These are phyloP conservation scores for Morone saxatilis DNA, from an alignment of 2,113 vertebrate species.

Conservation along the genomic window DNA sequence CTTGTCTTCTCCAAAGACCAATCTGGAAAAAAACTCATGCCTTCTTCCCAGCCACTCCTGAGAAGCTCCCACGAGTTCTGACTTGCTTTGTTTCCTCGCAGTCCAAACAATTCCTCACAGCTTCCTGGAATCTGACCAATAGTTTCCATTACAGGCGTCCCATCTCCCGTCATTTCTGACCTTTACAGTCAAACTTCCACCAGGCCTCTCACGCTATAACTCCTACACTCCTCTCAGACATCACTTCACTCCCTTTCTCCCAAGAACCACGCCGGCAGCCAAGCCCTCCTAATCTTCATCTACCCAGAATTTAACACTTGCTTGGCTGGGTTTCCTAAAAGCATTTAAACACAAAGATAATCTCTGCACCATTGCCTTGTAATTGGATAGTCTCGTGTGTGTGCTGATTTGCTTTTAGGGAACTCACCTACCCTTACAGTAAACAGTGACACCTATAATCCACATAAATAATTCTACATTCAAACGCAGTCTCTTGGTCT, in stretches of 20 bases:
- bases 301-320: slow-evolving; percentile 13
- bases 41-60: slow-evolving; percentile 40
- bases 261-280: not conserved
- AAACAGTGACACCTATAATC: slow-evolving; percentile 21
- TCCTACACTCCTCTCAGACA: slow-evolving; percentile 28
- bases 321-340: slow-evolving; percentile 41
- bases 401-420: slow-evolving; percentile 29
- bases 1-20: slow-evolving; percentile 25
- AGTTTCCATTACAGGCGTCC: slow-evolving; percentile 57
- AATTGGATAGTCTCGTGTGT: slow-evolving; percentile 13
- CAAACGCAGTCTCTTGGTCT: slow-evolving; percentile 33
- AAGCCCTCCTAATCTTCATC: not conserved
- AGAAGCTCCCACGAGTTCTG: slow-evolving; percentile 48
- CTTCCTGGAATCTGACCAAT: slow-evolving; percentile 61
- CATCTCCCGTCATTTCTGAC: slow-evolving; percentile 43
- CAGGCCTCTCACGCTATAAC: slow-evolving; percentile 37
- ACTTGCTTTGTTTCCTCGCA: slow-evolving; percentile 43
- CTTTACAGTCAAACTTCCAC: slow-evolving; percentile 44
- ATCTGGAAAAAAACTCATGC: slow-evolving; percentile 20
- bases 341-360: slow-evolving; percentile 20
- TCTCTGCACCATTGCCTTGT: slow-evolving; percentile 3
- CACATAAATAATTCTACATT: slow-evolving; percentile 37
- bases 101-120: slow-evolving; percentile 52
- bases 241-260: not conserved
- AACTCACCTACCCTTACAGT: slow-evolving; percentile 18